Conservation (phyloP, 2,888 invertebrate genomes). For the Drosophila infuscata region DNA sequence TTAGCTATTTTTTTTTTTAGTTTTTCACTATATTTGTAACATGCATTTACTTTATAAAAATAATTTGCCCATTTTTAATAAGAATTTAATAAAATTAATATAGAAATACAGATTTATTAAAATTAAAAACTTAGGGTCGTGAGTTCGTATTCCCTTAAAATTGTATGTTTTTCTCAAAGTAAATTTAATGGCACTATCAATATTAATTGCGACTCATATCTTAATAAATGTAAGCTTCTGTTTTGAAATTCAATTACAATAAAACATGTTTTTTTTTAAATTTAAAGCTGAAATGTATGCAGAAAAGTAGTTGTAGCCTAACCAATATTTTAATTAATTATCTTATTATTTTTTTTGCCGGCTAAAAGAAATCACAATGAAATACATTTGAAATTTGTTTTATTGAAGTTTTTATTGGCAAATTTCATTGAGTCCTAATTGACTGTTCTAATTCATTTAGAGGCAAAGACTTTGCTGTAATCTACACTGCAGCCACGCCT, state of each 20-base stretch:
- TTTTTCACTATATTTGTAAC: not conserved
- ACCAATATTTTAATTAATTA: not conserved
- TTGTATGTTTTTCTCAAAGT: not conserved
- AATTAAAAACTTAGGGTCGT: too few species aligned
- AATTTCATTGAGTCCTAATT: not conserved
- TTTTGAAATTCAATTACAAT: too few species aligned
- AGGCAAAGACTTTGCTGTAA: conserved; percentile 8
- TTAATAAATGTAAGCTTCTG: not conserved
- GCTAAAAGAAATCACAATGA: too few species aligned
- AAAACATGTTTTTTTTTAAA: too few species aligned
- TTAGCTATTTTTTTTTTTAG: rapidly evolving
- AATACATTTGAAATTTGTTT: not conserved
- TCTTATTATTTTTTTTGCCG: not conserved
- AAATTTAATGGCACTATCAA: not conserved
- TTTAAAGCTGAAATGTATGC: too few species aligned
- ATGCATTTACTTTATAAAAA: not conserved
- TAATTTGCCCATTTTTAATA: not conserved
- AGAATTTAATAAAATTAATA: not conserved
- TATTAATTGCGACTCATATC: not conserved
- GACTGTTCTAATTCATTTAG: not conserved
- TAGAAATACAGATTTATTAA: too few species aligned
- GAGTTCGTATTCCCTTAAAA: too few species aligned
- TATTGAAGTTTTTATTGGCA: not conserved
- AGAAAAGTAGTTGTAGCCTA: not conserved
- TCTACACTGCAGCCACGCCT: conserved; percentile 17